Conservation (phyloP, 1,140 invertebrate genomes). For the Caenorhabditis remanei region DNA sequence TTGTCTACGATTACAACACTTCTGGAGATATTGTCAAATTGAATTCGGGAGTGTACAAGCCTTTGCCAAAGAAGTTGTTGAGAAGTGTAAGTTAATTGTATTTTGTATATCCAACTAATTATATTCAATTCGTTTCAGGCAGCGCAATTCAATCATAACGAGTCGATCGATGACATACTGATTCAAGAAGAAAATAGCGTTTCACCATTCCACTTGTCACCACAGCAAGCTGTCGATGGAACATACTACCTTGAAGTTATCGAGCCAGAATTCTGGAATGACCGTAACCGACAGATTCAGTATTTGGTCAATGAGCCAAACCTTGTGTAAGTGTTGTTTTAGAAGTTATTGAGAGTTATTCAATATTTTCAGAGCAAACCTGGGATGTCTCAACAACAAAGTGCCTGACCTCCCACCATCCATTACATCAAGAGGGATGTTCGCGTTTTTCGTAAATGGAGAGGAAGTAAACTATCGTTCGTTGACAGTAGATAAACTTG, state of each 20-base stretch:
- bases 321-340: conserved; percentile 11
- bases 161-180: not conserved
- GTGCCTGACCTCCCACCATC: conserved; percentile 56
- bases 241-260: not conserved
- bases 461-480: conserved; percentile 12
- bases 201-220: not conserved
- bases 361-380: not conserved
- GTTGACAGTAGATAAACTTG: conserved; percentile 50
- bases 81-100: not conserved
- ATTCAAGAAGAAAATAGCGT: not conserved
- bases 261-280: conserved; percentile 37
- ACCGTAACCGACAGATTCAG: conserved; percentile 56
- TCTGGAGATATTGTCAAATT: conserved; percentile 13
- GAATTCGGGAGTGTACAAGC: not conserved
- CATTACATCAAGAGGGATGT: not conserved
- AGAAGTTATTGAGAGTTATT: not conserved
- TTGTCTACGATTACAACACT: conserved; percentile 60
- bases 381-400: conserved; percentile 45
- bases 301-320: conserved; percentile 47
- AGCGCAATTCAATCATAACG: not conserved
- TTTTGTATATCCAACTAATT: not conserved
- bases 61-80: not conserved
- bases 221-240: not conserved
- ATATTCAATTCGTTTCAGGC: no score
- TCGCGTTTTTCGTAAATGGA: conserved; percentile 52